These are phyloP conservation scores for Taeniopygia guttata DNA, from an alignment of 2,797 vertebrate species.

Conservation along the genomic window DNA sequence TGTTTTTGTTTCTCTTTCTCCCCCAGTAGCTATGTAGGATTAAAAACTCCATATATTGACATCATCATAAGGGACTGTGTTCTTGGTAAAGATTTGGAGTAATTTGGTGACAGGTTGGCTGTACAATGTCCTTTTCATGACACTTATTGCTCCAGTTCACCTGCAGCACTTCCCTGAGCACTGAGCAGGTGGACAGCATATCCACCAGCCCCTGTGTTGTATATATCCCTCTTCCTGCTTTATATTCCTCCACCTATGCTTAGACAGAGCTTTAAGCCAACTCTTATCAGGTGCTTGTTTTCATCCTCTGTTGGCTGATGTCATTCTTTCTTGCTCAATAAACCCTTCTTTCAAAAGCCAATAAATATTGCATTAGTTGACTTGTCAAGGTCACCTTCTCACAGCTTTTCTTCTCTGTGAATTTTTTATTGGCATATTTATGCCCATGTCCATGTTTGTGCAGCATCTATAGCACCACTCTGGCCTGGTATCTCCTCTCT, in stretches of 20 bases:
- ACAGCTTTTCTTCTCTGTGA: neutral
- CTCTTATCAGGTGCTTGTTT: neutral
- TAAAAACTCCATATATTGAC: neutral
- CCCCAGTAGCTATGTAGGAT: neutral
- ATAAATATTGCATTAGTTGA: neutral
- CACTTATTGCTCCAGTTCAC: neutral
- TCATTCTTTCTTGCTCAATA: neutral
- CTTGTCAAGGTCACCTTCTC: neutral
- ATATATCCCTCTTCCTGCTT: neutral
- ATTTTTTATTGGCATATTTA: neutral
- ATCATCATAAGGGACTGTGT: accelerated
- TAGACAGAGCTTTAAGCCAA: neutral
- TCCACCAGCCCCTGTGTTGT: neutral
- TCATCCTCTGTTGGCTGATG: neutral
- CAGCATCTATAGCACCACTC: neutral
- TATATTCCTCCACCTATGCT: neutral
- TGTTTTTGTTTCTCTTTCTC: accelerated
- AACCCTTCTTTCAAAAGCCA: neutral
- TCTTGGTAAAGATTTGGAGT: neutral
- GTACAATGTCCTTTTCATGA: neutral
- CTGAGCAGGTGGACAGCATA: neutral
- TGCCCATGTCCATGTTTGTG: neutral
- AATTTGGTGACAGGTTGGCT: neutral
- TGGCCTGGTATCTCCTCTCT: neutral
- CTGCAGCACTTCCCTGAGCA: neutral